Percentiles rank a stretch among this genome's conserved stretches.
Conservation (phyloP, 2,888 invertebrate genomes). For the Ormyrus pomaceus region DNA sequence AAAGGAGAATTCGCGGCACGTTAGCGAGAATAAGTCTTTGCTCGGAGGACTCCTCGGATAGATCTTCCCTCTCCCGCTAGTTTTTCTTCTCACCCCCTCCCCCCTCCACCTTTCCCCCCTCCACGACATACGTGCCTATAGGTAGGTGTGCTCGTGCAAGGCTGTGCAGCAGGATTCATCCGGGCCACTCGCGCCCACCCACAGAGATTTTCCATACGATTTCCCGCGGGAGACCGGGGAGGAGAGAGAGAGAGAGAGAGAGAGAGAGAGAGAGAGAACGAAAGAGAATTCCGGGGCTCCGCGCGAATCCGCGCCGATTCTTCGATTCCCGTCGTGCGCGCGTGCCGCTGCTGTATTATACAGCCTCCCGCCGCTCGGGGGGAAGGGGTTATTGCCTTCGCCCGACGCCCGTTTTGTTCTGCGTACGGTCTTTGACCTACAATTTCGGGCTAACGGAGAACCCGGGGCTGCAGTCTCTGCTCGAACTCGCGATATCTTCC, state of each 20-base stretch:
- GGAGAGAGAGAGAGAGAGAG: not conserved
- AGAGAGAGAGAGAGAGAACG: too few relatives aligned
- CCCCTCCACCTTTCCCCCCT: not conserved
- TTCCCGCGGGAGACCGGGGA: constrained; percentile 42
- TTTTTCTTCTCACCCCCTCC: constrained; percentile 5
- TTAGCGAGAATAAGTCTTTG: constrained; percentile 50
- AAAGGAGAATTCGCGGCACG: constrained; percentile 42
- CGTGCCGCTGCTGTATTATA: not conserved
- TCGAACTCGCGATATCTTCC: too few relatives aligned
- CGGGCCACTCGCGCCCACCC: constrained; percentile 12
- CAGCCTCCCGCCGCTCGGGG: not conserved
- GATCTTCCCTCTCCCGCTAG: constrained; percentile 53
- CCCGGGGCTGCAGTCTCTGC: too few relatives aligned
- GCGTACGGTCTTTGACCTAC: too few relatives aligned
- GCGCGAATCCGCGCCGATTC: constrained; percentile 31
- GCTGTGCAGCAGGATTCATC: constrained; percentile 28
- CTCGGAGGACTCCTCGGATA: constrained; percentile 50
- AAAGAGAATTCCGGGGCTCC: not conserved
- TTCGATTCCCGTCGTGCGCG: constrained; percentile 29
- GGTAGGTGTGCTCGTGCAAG: not conserved
- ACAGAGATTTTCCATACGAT: constrained; percentile 49
- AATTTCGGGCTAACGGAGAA: too few relatives aligned
- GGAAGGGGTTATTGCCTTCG: not conserved
- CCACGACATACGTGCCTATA: not conserved
- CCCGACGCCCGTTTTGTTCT: too few relatives aligned